A percentile compares a stretch with the other conserved stretches of the same genome.
Conservation (phyloP, 1,140 invertebrate species). For the Nasonia giraulti region DNA sequence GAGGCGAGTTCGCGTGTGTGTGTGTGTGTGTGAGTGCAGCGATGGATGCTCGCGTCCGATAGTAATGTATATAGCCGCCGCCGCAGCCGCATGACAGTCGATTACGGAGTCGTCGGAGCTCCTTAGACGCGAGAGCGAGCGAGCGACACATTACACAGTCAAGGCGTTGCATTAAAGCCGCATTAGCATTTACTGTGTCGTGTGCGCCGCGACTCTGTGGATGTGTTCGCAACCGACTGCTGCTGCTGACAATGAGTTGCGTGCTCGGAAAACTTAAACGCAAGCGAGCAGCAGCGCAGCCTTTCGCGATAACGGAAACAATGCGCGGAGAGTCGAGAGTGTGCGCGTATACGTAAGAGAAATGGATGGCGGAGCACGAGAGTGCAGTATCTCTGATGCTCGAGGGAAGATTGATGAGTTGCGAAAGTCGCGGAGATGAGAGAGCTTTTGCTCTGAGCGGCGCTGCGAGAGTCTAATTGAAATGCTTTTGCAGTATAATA, state of each 20-base stretch:
- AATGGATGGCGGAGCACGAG: not conserved
- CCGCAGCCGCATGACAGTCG: not conserved
- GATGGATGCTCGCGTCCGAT: not conserved
- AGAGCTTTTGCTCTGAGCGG: not conserved
- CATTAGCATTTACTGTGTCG: conserved; percentile 20
- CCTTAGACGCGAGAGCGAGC: not conserved
- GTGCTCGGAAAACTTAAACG: conserved; percentile 8
- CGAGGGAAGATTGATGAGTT: not conserved
- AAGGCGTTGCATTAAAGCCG: conserved; percentile 11
- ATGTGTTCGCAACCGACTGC: not conserved
- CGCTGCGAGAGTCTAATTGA: too few relatives aligned
- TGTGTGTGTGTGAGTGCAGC: not conserved
- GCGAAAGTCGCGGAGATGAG: not conserved
- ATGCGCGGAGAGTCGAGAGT: not conserved
- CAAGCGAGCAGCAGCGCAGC: not conserved
- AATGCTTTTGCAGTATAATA: too few relatives aligned
- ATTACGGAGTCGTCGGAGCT: not conserved
- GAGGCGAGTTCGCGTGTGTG: not conserved
- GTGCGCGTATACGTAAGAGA: not conserved
- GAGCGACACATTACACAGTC: not conserved
- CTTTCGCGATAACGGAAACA: conserved; percentile 31
- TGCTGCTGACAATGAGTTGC: conserved; percentile 4
- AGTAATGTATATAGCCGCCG: too few relatives aligned
- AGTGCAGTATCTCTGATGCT: not conserved
- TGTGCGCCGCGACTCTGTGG: not conserved